Base-by-base conservation (phyloP, 2,113 vertebrate species). In the Aythya baeri region DNA sequence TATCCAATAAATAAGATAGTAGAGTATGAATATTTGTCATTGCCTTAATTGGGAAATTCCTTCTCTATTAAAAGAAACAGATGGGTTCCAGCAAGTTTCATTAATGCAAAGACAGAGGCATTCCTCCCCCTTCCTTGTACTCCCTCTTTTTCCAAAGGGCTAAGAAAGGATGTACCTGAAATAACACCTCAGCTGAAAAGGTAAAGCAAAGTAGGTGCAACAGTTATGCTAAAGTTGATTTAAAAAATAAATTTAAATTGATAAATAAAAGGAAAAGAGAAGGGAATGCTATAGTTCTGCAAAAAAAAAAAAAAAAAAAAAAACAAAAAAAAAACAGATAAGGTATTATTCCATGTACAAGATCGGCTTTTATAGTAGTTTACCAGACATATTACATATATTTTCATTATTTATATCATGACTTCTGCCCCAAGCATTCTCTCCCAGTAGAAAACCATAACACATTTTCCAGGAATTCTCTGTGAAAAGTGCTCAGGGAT, bases 361-460 rank as follows among this genome's bases (percentile, higher is more conserved):
- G 41, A 49, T 5, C 44, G 34, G 7, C 11, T 70, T 62, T 89
- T 65, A 18, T 17, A 76, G 22, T 11, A 41, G 20, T 74, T 89
- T 83, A 29, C 29, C 26, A 71, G 55, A 49, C 4, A 61, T 32
- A 11, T 73, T 49, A 52, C 5, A 49, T 44, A 29, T 74, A 6
- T 80, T 91, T 70, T 27, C 38, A 12, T 7, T 61, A 2, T 27
- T 76, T 86, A 13, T 77, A 34, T 7, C 9, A 6, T 1, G 3
- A 34, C 13, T n/a, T 78, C 83, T 74, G 44, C 8, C 34, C 49
- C 8, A 65, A 54, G 21, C 52, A 22, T 14, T 88, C 63, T 26
- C 1, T 0, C 27, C 77, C 50, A 49, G 21, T 17, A 67, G 57
- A 70, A 86, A 73, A 6, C 5, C 13, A 10, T 21, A 0, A 0